Conservation (phyloP, 1,140 invertebrate genomes). For the Aradophagus sp. region DNA sequence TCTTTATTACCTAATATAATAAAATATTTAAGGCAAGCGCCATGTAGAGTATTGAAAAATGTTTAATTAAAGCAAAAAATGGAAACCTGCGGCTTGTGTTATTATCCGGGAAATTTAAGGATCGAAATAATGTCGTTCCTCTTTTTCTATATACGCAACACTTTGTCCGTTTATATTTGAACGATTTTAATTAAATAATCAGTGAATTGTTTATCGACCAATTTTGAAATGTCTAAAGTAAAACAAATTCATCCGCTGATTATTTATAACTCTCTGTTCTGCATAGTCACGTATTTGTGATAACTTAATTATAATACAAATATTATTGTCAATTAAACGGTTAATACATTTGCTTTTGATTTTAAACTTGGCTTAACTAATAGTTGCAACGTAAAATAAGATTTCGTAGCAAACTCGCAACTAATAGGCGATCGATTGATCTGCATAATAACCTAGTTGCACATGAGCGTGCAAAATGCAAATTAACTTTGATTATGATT, state of each 20-base stretch:
- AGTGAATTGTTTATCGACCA: constrained; percentile 33
- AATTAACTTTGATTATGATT: constrained; percentile 44
- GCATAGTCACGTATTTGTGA: too few relatives aligned
- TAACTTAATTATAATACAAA: too few relatives aligned
- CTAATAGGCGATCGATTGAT: constrained; percentile 58
- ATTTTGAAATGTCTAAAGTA: too few relatives aligned
- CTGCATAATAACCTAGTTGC: constrained; percentile 49
- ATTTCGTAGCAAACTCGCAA: constrained; percentile 54
- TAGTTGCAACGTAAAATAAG: constrained; percentile 41
- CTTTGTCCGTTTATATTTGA: constrained; percentile 46
- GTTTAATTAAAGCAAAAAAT: constrained; percentile 64
- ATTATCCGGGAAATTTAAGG: constrained; percentile 49
- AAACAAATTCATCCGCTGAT: too few relatives aligned
- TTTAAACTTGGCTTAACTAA: constrained; percentile 14
- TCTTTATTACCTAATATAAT: constrained; percentile 40
- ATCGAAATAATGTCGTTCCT: constrained; percentile 47
- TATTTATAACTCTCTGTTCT: too few relatives aligned
- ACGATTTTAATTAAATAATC: constrained; percentile 62
- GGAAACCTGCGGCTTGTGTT: constrained; percentile 56
- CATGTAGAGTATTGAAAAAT: constrained; percentile 49
- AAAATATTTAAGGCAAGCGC: constrained; percentile 40
- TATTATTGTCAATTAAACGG: too few relatives aligned
- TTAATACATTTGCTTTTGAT: constrained; percentile 3
- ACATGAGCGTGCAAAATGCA: constrained; percentile 48
- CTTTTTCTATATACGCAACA: constrained; percentile 43